Conservation (phyloP, 1,140 invertebrate genomes). For the Armadillidium nasatum region DNA sequence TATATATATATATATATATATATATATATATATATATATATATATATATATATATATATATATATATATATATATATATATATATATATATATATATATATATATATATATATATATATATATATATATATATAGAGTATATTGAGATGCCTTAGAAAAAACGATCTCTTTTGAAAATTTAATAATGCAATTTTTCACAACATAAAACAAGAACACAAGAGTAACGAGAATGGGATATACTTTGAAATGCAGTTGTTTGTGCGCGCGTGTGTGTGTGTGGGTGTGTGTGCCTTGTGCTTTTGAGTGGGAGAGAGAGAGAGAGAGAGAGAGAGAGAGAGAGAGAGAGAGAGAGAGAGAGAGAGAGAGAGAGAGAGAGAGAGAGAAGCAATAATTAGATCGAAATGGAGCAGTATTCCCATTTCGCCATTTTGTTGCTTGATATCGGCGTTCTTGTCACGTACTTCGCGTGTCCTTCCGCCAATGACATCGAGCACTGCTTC, state of each 20-base stretch:
- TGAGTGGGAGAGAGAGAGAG: no score
- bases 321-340: no score
- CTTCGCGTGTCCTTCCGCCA: neutral
- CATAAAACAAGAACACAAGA: no score
- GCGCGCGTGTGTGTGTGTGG: no score
- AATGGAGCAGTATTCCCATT: neutral
- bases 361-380: neutral
- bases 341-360: neutral
- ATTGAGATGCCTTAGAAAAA: no score
- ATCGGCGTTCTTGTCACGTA: neutral
- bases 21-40: conserved; percentile 17
- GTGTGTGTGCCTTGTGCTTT: no score
- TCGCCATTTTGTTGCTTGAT: neutral
- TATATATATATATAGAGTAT: neutral
- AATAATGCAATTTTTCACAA: no score
- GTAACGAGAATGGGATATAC: no score
- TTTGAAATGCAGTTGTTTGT: no score
- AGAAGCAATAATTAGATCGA: neutral
- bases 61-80: conserved; percentile 11
- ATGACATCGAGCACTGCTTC: neutral
- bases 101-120: conserved; percentile 26
- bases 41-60: conserved; percentile 15
- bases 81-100: conserved; percentile 17
- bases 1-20: conserved; percentile 20
- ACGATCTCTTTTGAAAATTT: no score